Base-by-base conservation (phyloP, 2,113 vertebrate species). In the Myocastor coypus region DNA sequence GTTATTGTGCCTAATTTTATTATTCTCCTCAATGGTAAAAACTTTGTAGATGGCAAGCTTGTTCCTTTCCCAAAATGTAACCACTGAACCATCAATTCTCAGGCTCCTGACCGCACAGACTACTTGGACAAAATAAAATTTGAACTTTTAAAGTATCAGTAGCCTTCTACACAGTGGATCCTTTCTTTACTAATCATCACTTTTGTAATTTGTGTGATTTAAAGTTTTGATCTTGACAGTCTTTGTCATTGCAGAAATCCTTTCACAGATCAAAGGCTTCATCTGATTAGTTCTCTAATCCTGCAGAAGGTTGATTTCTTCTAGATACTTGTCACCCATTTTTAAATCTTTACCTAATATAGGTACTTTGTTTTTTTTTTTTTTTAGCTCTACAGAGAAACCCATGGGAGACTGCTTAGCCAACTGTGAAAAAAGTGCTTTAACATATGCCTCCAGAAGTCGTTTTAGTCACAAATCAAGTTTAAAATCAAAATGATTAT, bases 271-370 rank as follows among this genome's bases (percentile, higher is more conserved):
- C 83, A 87, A 26, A 68, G 17, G 2, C 34, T 61, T 95, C 55
- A 59, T 52, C 34, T 89, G 81, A 5, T 75, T 50, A 69, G 82
- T 83, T 94, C 69, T 96, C 69, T 96, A 90, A 83, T 88, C 86
- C 93, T 83, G 50, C 37, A 55, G 40, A 77, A 34, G 40, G 30
- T 1, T 50, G 71, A 94, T 57, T 71, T 68, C 71, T 78, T 94
- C 89, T 46, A n/a, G 71, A 61, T 34, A 90, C 78, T 13, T 63
- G 32, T 57, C 66, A 86, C 9, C 97, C 96, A 94, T 97, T 93
- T 91, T 92, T 40, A 69, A 88, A 55, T 89, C 82, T 91, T 84
- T 88, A 77, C 16, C 83, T 81, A 87, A 83, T 32, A 63, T 28
- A n/a, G 28, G 42, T 87, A n/a, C 12, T 82, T 68, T 37, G 82